Conservation (phyloP, 2,797 vertebrate genomes). For the Gymnothorax javanicus region DNA sequence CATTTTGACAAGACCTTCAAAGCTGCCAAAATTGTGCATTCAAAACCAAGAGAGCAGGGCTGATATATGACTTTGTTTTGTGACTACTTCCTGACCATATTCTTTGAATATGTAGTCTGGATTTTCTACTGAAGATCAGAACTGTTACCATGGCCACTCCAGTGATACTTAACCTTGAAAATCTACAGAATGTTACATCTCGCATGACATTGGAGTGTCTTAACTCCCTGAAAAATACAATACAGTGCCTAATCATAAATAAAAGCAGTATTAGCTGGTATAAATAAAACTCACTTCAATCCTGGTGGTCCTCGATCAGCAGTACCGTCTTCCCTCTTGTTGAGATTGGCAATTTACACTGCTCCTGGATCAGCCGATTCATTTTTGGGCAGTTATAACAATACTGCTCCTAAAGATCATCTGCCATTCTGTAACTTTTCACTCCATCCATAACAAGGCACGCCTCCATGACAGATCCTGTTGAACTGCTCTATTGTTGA, state of each 20-base stretch:
- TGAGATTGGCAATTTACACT: not conserved
- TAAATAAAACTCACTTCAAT: not conserved
- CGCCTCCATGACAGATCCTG: too few relatives aligned
- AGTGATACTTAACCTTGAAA: not conserved
- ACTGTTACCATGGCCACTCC: not conserved
- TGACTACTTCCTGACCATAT: not conserved
- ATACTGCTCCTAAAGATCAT: too few relatives aligned
- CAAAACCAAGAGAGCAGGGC: not conserved
- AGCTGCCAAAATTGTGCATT: not conserved
- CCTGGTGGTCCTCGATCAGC: not conserved
- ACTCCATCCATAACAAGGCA: too few relatives aligned
- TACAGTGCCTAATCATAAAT: too few relatives aligned
- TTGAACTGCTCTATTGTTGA: too few relatives aligned
- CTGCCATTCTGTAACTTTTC: too few relatives aligned
- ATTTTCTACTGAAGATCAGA: not conserved
- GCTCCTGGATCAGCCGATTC: not conserved
- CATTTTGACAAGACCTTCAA: slow-evolving; percentile 6
- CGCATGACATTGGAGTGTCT: not conserved
- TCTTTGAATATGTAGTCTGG: not conserved
- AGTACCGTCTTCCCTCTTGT: not conserved
- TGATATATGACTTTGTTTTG: not conserved
- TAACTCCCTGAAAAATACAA: not conserved
- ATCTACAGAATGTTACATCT: not conserved
- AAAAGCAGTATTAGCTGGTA: not conserved
- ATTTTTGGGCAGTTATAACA: too few relatives aligned